Evolutionary conservation across 2,113 vertebrate species (phyloP).

Genomic region (Candoia aspera): DNA sequence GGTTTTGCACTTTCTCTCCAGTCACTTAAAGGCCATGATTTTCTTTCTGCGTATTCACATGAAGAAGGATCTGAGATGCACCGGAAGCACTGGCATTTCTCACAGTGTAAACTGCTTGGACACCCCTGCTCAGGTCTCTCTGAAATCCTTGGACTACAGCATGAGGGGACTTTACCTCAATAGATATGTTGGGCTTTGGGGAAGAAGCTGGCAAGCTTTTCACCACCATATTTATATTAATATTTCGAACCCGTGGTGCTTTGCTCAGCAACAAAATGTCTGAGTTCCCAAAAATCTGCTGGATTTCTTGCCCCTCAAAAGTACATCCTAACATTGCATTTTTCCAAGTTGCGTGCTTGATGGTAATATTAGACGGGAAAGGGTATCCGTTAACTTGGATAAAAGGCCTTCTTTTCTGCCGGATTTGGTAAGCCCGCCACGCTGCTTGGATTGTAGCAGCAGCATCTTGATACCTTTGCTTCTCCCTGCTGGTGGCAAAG

Average conservation of each 20-base stretch:
- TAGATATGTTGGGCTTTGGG: not conserved
- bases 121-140: fast-evolving
- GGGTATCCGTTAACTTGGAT: not conserved
- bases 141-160: constrained; percentile 1
- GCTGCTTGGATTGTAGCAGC: not conserved
- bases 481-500: not conserved
- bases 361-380: not conserved
- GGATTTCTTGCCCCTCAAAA: not conserved
- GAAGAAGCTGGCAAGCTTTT: constrained; percentile 2
- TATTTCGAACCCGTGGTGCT: not conserved
- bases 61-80: not conserved
- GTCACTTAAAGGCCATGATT: fast-evolving
- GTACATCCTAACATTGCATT: not conserved
- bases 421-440: not conserved
- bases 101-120: not conserved
- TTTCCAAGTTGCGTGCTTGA: not conserved
- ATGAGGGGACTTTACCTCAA: fast-evolving
- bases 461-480: not conserved
- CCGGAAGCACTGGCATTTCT: not conserved
- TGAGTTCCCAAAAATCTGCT: not conserved
- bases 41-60: fast-evolving
- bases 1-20: not conserved
- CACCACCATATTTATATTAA: not conserved
- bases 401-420: not conserved
- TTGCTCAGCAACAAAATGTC: not conserved